Evolutionary conservation across 1,140 invertebrate species (phyloP), one percentile per base, ranked within the genome.

Genomic region (Psilanteris sp.): DNA sequence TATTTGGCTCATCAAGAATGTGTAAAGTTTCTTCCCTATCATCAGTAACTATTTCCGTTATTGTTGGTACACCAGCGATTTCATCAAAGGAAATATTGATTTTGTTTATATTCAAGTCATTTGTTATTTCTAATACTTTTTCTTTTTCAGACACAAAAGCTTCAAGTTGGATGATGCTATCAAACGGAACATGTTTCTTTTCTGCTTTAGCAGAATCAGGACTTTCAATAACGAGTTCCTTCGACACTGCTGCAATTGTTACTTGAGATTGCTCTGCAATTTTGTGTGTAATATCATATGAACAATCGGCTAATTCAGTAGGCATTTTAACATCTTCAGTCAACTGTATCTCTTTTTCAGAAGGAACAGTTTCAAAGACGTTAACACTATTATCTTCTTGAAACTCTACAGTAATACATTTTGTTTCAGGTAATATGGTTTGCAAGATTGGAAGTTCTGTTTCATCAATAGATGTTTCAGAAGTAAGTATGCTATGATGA

Each of bases 141-240:
- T 91, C 91, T 44, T 87, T 87, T 78, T 91, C 90, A 1, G 89
- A 85, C 24, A 87, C 67, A 18, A 89, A 59, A 13, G 86, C 82
- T 82, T 91, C 88, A 6, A 83, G 86, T 62, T 89, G 85, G 32
- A 90, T 80, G n/a, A 91, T 61, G 67, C 89, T 86, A 79, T 91
- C 89, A 14, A 89, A 88, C 20, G 86, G 82, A 13, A 86, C 77
- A 74, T 85, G 86, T 72, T 88, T 79, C 43, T 89, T 73, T 55
- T 70, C 86, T 2, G 89, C 90, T 11, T 81, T 80, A 16, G 72
- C 76, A 27, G 77, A 73, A 15, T 71, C 31, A 5, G 84, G 79
- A 8, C 15, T 6, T 78, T 83, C 52, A 1, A 52, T 39, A 13
- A 75, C 55, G 0, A 90, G 72, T 26, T 86, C 79, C 43, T 78